Evolutionary conservation across 2,797 vertebrate species (phyloP).

Genomic region (Epinephelus coioides): DNA sequence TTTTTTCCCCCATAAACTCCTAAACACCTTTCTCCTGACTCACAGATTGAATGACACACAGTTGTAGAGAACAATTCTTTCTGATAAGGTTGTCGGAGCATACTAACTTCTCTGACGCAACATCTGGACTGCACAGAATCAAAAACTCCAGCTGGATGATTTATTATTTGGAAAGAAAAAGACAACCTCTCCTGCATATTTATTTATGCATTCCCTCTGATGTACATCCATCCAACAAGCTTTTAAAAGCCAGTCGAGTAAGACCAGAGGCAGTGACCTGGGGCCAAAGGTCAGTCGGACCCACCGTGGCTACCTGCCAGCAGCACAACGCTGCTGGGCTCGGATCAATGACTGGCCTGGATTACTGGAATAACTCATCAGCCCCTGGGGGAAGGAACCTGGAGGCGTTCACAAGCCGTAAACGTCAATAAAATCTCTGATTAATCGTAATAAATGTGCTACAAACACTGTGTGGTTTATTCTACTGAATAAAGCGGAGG

Average conservation of each 20-base stretch:
- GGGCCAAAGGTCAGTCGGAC: constrained; percentile 60
- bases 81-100: constrained; percentile 8
- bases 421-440: constrained; percentile 30
- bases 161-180: constrained; percentile 25
- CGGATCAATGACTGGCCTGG: constrained; percentile 66
- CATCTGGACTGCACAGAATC: constrained; percentile 11
- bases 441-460: constrained; percentile 34
- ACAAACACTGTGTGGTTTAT: background rate
- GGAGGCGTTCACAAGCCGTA: constrained; percentile 20
- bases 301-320: constrained; percentile 46
- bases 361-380: constrained; percentile 56
- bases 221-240: constrained; percentile 39
- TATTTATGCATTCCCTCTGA: constrained; percentile 57
- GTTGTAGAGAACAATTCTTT: background rate
- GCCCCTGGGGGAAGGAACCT: constrained; percentile 8
- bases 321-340: constrained; percentile 13
- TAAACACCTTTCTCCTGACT: background rate
- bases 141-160: constrained; percentile 25
- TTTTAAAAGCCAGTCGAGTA: constrained; percentile 52
- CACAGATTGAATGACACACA: background rate
- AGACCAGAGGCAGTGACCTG: constrained; percentile 54
- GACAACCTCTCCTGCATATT: constrained; percentile 45
- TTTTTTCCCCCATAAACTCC: background rate
- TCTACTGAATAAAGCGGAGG: background rate
- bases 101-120: constrained; percentile 3